Evolutionary conservation across 35 echinoderm and acorn worm genomes (phyloP).

Genomic region (Lytechinus pictus): DNA sequence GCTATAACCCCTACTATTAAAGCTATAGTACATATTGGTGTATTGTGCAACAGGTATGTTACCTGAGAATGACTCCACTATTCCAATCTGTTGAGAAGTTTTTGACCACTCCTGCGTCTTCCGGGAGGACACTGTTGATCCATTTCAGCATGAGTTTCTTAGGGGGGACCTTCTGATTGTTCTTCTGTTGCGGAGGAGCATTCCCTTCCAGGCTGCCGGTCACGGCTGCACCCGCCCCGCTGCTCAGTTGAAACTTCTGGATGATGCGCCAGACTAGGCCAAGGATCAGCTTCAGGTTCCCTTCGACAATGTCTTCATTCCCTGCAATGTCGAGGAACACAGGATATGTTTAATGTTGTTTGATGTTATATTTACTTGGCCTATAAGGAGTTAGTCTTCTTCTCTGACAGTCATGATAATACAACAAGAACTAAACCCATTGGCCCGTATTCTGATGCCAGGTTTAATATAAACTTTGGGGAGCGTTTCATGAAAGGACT

Average conservation of each 20-base stretch:
- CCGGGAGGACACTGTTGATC: conserved; percentile 84
- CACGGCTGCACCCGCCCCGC: neutral
- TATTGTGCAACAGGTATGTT: neutral
- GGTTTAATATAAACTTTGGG: too few relatives aligned
- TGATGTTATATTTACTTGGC: too few relatives aligned
- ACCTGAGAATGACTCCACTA: conserved; percentile 90
- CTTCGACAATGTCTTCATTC: conserved; percentile 83
- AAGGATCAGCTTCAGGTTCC: conserved; percentile 90
- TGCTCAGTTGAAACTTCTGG: conserved; percentile 81
- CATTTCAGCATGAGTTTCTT: conserved; percentile 95
- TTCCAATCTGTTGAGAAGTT: conserved; percentile 98
- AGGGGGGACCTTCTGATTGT: conserved; percentile 55
- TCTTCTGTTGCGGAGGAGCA: conserved; percentile 8
- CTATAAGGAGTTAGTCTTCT: too few relatives aligned
- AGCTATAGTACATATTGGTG: too few relatives aligned
- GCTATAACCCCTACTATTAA: too few relatives aligned
- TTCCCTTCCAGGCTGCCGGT: neutral
- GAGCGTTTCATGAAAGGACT: too few relatives aligned
- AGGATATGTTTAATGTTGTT: neutral
- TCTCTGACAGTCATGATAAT: too few relatives aligned
- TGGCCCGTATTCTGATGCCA: too few relatives aligned
- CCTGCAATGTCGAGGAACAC: conserved; percentile 56
- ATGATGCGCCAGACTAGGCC: conserved; percentile 86
- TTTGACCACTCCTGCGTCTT: conserved; percentile 41
- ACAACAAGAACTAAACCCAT: too few relatives aligned